These are phyloP conservation scores for Pomatostomus ruficeps DNA, from an alignment of 2,113 vertebrate species.

Conservation along the genomic window DNA sequence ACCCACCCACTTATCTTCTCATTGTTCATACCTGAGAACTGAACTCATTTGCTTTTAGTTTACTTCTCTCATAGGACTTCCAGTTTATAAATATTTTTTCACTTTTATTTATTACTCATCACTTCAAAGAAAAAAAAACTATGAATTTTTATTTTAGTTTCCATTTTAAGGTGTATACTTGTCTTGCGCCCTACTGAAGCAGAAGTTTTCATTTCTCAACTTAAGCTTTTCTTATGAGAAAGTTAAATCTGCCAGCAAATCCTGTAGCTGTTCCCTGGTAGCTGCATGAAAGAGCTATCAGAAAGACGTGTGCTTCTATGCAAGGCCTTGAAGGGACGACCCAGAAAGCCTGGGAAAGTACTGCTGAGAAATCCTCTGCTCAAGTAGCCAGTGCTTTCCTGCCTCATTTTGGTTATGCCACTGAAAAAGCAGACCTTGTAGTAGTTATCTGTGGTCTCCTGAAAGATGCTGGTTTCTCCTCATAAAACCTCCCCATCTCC, in stretches of 20 bases:
- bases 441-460: not conserved
- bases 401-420: not conserved
- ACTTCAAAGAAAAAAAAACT: not conserved
- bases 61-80: not conserved
- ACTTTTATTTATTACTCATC: not conserved
- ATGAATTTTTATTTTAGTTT: not conserved
- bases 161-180: not conserved
- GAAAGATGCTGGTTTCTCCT: not conserved
- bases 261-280: not conserved
- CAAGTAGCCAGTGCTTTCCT: rapidly evolving
- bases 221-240: not conserved
- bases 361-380: not conserved
- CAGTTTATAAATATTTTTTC: not conserved
- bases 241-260: not conserved
- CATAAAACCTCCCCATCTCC: not conserved
- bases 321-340: not conserved
- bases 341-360: not conserved
- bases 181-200: not conserved
- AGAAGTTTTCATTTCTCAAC: not conserved
- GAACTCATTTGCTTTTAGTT: not conserved
- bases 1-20: not conserved
- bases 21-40: not conserved
- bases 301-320: not conserved
- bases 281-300: not conserved
- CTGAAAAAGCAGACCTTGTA: not conserved